Percentiles rank a stretch among this genome's conserved stretches.
phyloP scores from a whole-genome alignment of 2,888 invertebrate species.

The Dione vanillae region DNA sequence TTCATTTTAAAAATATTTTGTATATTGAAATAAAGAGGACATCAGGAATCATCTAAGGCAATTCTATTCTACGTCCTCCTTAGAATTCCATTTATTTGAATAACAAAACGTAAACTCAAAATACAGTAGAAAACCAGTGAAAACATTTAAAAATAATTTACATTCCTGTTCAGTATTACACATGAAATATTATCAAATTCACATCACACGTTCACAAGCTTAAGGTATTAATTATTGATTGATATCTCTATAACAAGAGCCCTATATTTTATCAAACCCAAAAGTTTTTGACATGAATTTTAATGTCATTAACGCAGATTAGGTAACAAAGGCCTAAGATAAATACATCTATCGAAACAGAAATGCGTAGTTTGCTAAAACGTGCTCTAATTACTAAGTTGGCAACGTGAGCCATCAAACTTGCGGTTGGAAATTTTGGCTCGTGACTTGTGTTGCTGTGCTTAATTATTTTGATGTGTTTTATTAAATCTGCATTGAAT shows the following conservation, averaged over 20 bases:
- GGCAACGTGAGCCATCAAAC: slow-evolving; percentile 32
- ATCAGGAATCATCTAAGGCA: too few species aligned
- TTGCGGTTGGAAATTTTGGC: slow-evolving; percentile 26
- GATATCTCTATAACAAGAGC: not conserved
- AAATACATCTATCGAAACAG: slow-evolving; percentile 27
- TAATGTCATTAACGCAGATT: slow-evolving; percentile 26
- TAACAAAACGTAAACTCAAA: too few species aligned
- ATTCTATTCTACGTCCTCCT: too few species aligned
- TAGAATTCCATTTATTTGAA: too few species aligned
- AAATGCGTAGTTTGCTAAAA: slow-evolving; percentile 33
- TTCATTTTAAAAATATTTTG: too few species aligned
- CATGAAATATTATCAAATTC: too few species aligned
- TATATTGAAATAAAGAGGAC: too few species aligned
- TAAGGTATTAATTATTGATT: too few species aligned
- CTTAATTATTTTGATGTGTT: slow-evolving; percentile 24
- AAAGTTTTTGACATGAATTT: slow-evolving; percentile 28
- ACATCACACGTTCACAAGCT: too few species aligned
- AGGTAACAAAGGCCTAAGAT: slow-evolving; percentile 30
- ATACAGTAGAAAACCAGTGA: too few species aligned
- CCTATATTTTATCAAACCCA: slow-evolving; percentile 3
- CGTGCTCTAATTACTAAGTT: slow-evolving; percentile 34
- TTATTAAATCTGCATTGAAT: slow-evolving; percentile 15
- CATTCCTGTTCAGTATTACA: too few species aligned
- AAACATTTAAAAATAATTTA: too few species aligned
- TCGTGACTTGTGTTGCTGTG: slow-evolving; percentile 23